Conservation (phyloP, 2,113 vertebrate genomes). For the Albula goreensis region DNA sequence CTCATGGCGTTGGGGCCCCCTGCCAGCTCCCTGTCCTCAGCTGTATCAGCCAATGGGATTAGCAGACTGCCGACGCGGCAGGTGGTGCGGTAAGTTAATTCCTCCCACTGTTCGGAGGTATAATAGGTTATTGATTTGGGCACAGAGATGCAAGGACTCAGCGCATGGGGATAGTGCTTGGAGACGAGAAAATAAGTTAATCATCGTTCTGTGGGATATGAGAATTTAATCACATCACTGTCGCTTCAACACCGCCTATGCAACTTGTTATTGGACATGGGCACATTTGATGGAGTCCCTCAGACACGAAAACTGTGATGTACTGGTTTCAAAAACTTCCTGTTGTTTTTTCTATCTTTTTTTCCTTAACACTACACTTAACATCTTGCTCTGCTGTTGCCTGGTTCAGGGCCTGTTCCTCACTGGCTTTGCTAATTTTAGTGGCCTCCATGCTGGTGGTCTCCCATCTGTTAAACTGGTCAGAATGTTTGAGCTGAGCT, state of each 20-base stretch:
- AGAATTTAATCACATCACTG: conserved; percentile 64
- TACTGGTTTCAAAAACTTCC: not conserved
- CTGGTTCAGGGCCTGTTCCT: too few relatives aligned
- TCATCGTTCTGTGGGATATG: conserved; percentile 58
- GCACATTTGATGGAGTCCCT: not conserved
- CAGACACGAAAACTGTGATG: not conserved
- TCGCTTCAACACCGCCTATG: conserved; percentile 54
- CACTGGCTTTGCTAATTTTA: not conserved
- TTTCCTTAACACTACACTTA: too few relatives aligned
- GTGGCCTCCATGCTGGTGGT: not conserved
- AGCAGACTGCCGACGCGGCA: conserved; percentile 70
- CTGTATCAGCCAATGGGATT: conserved; percentile 65
- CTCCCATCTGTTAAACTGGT: conserved; percentile 26
- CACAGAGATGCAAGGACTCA: conserved; percentile 61
- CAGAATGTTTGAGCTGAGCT: not conserved
- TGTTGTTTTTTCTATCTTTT: not conserved
- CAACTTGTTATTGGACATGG: conserved; percentile 50
- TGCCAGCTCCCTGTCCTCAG: conserved; percentile 38
- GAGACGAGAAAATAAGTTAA: conserved; percentile 68
- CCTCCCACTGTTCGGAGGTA: conserved; percentile 63
- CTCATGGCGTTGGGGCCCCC: not conserved
- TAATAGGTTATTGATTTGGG: conserved; percentile 79
- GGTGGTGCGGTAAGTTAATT: conserved; percentile 71
- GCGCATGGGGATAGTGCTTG: conserved; percentile 50
- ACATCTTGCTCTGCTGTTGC: too few relatives aligned